phyloP scores from a whole-genome alignment of 2,888 invertebrate species.

The Coelopa pilipes region DNA sequence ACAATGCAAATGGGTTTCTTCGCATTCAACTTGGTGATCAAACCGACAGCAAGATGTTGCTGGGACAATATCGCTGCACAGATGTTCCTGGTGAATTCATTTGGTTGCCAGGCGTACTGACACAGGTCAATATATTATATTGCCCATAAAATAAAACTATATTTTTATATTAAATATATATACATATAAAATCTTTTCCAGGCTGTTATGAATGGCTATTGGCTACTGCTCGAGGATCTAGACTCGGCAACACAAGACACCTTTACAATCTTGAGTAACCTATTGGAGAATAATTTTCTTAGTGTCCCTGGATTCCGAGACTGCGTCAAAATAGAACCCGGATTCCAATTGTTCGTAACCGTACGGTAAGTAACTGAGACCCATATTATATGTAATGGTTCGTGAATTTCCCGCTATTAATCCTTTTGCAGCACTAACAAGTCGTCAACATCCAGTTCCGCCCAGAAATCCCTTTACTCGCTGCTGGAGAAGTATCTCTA shows the following conservation, averaged over 20 bases:
- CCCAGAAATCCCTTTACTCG: conserved; percentile 73
- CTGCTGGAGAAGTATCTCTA: conserved; percentile 85
- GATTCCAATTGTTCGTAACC: conserved; percentile 94
- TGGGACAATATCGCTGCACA: conserved; percentile 86
- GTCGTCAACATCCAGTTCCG: conserved; percentile 51
- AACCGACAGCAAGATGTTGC: conserved; percentile 92
- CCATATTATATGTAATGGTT: too few species aligned
- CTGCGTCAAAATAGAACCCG: conserved; percentile 80
- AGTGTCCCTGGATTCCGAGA: conserved; percentile 91
- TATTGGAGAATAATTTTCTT: conserved; percentile 84
- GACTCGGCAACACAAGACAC: conserved; percentile 95
- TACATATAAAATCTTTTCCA: conserved; percentile 39
- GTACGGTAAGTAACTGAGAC: conserved; percentile 74
- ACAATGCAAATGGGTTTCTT: conserved; percentile 70
- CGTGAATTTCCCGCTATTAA: too few species aligned
- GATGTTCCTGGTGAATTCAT: conserved; percentile 97
- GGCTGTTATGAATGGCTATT: conserved; percentile 85
- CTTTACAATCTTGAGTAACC: conserved; percentile 83
- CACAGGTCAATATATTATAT: conserved; percentile 70
- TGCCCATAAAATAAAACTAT: background rate
- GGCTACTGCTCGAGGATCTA: conserved; percentile 95
- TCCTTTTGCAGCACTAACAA: conserved; percentile 59
- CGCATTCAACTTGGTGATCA: conserved; percentile 97
- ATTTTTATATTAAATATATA: conserved; percentile 2
- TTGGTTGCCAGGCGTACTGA: conserved; percentile 95